Evolutionary conservation across 2,113 vertebrate genomes (phyloP).

Genomic region (Pipra filicauda): DNA sequence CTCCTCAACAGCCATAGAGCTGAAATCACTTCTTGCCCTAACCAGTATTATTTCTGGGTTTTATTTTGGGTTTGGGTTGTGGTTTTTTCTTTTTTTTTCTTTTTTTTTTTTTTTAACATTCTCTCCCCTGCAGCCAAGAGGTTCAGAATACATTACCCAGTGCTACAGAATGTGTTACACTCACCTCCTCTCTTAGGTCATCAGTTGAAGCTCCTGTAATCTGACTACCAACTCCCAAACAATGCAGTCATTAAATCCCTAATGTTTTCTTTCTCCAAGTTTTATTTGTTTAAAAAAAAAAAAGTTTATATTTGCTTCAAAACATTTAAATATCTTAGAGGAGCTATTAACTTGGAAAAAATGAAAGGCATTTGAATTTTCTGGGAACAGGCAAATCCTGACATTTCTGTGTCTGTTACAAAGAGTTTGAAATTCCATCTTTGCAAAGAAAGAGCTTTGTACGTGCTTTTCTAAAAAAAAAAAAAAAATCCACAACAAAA

Average conservation of each 20-base stretch:
- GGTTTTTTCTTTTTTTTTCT: not conserved
- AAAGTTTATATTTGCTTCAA: not conserved
- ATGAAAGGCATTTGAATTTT: not conserved
- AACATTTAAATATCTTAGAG: not conserved
- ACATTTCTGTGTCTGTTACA: not conserved
- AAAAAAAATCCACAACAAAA: not conserved
- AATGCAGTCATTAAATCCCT: not conserved
- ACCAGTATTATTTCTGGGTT: not conserved
- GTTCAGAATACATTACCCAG: not conserved
- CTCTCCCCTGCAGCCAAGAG: not conserved
- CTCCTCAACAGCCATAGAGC: not conserved
- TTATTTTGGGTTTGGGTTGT: not conserved
- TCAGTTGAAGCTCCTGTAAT: not conserved
- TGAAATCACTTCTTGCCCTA: not conserved
- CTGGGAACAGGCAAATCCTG: not conserved
- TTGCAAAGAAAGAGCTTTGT: not conserved
- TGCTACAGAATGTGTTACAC: not conserved
- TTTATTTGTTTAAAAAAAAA: not conserved
- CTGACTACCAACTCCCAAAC: not conserved
- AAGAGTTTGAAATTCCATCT: not conserved
- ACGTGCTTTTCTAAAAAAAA: not conserved
- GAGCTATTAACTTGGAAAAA: not conserved
- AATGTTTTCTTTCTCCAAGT: not conserved
- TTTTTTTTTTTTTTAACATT: not conserved
- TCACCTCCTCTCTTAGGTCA: not conserved